These are phyloP conservation scores for Ooceraea biroi DNA, from an alignment of 1,140 invertebrate genomes.

Conservation along the genomic window DNA sequence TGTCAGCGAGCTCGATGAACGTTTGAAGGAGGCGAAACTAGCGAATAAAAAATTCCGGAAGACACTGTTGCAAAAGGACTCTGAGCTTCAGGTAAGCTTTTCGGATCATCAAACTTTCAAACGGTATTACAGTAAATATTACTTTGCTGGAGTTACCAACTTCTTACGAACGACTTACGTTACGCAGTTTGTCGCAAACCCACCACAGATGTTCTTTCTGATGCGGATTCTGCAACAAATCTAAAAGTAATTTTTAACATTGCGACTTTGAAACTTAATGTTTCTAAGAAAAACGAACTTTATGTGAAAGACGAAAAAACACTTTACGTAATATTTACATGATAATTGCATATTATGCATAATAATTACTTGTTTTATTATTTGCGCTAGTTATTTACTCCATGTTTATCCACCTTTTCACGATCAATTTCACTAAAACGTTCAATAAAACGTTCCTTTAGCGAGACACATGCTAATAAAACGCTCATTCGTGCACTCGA, in stretches of 20 bases:
- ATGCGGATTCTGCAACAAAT: neutral
- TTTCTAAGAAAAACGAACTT: neutral
- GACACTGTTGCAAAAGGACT: slow-evolving; percentile 92
- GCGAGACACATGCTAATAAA: slow-evolving; percentile 25
- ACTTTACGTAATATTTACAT: neutral
- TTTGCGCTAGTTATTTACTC: neutral
- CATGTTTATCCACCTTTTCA: neutral
- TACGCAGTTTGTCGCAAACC: neutral
- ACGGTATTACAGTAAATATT: slow-evolving; percentile 17
- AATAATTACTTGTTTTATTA: neutral
- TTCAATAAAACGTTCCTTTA: no score
- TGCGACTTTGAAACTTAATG: neutral
- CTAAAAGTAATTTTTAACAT: neutral
- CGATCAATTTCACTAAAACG: slow-evolving; percentile 29
- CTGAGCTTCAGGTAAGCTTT: slow-evolving; percentile 90
- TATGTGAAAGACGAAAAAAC: neutral
- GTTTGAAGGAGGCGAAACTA: slow-evolving; percentile 92
- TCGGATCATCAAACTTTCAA: slow-evolving; percentile 33
- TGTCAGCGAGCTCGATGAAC: slow-evolving; percentile 92
- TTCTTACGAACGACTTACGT: neutral
- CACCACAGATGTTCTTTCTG: neutral
- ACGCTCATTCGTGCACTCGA: slow-evolving; percentile 1
- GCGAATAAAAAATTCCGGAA: slow-evolving; percentile 93
- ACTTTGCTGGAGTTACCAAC: slow-evolving; percentile 11
- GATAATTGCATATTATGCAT: neutral